Evolutionary conservation across 2,888 invertebrate species (phyloP), one percentile per base, ranked within the genome.

Genomic region (Calameuta pallipes): DNA sequence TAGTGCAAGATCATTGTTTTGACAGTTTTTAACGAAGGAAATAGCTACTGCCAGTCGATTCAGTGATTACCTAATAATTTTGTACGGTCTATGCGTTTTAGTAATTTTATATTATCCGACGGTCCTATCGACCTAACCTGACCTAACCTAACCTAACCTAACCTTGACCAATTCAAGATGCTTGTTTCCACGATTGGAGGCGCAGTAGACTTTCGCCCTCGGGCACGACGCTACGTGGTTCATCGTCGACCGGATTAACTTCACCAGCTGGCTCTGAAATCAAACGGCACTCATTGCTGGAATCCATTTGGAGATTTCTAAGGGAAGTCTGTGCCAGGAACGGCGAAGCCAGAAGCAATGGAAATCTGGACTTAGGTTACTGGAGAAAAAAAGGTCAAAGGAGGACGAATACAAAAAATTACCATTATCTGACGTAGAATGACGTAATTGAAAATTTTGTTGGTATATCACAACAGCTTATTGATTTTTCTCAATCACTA

Each of bases 151-250:
- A 6, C 6, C 15, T 41, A 41, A 41, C 31, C 79, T 79, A 77
- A 82, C 82, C 80, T 82, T 82, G 82, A 80, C 79, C 71, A 79
- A 76, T 36, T 76, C 31, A 69, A 80, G 70, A 78, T 80, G 74
- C 31, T 69, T 15, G 75, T 80, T 82, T 79, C 81, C 80, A 34
- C 80, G 78, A 81, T 80, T 79, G 11, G 81, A 78, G 74, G 80
- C 81, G 76, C 76, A 79, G 76, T 81, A 82, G 76, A 78, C 82
- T 79, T 78, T 74, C 34, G 81, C 79, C 76, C 76, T 79, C 56
- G 79, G 81, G 70, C 74, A 37, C 33, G 76, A 75, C 30, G 80
- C 77, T 36, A 82, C 31, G 56, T 78, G 36, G 69, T 74, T 70
- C 81, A 82, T 79, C 34, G 81, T 79, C 34, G 37, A 82, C 15